These are phyloP conservation scores for Narcine bancroftii DNA, from an alignment of 2,113 vertebrate species.

Conservation along the genomic window DNA sequence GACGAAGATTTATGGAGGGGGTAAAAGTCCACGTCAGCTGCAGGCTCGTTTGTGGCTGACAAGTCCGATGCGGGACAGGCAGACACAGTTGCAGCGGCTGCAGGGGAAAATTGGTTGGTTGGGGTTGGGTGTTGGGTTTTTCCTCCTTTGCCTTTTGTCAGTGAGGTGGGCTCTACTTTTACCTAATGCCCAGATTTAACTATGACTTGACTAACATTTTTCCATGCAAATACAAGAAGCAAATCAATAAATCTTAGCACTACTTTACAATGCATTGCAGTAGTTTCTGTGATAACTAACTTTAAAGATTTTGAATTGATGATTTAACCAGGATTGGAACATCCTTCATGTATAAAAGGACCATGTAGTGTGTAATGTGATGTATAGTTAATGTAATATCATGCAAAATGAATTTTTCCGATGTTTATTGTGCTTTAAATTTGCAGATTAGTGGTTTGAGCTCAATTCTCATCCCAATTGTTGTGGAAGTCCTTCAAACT, in stretches of 20 bases:
- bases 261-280: neutral
- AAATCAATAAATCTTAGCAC: neutral
- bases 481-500: conserved; percentile 73
- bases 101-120: too few species aligned
- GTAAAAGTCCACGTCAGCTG: too few species aligned
- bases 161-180: too few species aligned
- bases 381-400: conserved; percentile 7
- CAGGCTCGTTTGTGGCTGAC: too few species aligned
- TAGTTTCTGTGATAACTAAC: neutral
- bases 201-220: neutral
- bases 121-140: too few species aligned
- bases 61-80: too few species aligned
- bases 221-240: neutral
- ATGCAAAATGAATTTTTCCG: neutral
- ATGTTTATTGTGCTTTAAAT: conserved; percentile 38
- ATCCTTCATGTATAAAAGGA: neutral
- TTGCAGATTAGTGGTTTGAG: conserved; percentile 65
- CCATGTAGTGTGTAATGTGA: too few species aligned
- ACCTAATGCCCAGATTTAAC: neutral
- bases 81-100: too few species aligned
- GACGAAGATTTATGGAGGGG: too few species aligned
- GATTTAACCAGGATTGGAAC: neutral
- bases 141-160: too few species aligned
- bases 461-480: conserved; percentile 60
- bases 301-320: too few species aligned